A percentile compares a stretch with the other conserved stretches of the same genome.
These are phyloP conservation scores for Eumeta japonica DNA, from an alignment of 1,140 invertebrate species.

Conservation along the genomic window DNA sequence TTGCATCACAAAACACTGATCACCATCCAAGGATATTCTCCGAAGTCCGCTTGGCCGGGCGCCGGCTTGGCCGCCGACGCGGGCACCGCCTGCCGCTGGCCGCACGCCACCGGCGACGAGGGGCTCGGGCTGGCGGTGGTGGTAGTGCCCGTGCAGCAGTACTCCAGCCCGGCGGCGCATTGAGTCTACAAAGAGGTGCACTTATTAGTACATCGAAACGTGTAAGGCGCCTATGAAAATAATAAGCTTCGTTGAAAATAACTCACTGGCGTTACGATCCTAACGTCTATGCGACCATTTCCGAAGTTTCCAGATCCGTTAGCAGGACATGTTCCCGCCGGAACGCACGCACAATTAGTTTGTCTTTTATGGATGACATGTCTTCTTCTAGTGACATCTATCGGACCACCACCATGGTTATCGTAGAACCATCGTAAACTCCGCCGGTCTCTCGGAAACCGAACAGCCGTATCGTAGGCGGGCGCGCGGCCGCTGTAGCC, in stretches of 20 bases:
- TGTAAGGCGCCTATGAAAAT: background rate
- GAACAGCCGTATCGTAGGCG: constrained; percentile 28
- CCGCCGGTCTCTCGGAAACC: constrained; percentile 34
- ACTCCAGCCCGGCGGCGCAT: constrained; percentile 47
- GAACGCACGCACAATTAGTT: constrained; percentile 39
- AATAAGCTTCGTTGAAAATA: background rate
- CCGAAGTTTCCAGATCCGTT: constrained; percentile 28
- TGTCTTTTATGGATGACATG: constrained; percentile 39
- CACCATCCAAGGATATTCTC: constrained; percentile 61
- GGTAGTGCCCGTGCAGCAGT: constrained; percentile 43
- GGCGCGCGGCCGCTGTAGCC: constrained; percentile 34
- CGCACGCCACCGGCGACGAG: constrained; percentile 18
- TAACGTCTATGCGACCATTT: constrained; percentile 59
- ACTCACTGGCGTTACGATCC: constrained; percentile 62
- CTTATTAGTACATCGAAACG: background rate
- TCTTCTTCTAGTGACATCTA: constrained; percentile 7
- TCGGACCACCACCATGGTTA: background rate
- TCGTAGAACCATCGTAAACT: constrained; percentile 13
- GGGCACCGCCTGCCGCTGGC: constrained; percentile 39
- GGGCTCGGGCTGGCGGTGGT: constrained; percentile 11
- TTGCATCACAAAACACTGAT: no score
- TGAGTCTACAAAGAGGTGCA: constrained; percentile 6
- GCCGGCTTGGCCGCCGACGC: constrained; percentile 26
- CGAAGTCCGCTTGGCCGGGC: constrained; percentile 55
- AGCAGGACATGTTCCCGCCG: constrained; percentile 35